A percentile compares a stretch with the other conserved stretches of the same genome.
phyloP scores from a whole-genome alignment of 2,888 invertebrate species.

The Micoletzkya japonica region DNA sequence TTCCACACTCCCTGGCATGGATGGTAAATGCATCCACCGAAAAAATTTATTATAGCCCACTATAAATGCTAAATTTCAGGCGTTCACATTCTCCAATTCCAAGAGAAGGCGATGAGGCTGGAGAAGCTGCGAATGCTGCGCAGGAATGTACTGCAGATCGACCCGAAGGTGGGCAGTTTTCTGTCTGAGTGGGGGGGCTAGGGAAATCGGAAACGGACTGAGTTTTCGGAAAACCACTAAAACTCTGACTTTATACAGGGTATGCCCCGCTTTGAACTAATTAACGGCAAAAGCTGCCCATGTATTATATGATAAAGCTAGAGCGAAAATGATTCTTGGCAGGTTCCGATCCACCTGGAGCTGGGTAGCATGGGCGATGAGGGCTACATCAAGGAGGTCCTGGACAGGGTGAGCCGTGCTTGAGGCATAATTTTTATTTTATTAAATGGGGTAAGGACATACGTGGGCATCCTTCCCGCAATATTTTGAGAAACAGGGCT shows the following conservation, averaged over 20 bases:
- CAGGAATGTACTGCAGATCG: conserved; percentile 62
- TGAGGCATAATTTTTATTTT: background rate
- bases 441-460: background rate
- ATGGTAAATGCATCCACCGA: background rate
- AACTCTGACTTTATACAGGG: too few species aligned
- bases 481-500: background rate
- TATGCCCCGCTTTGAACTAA: too few species aligned
- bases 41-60: background rate
- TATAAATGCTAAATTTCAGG: conserved; percentile 34
- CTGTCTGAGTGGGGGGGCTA: too few species aligned
- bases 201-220: too few species aligned
- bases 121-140: conserved; percentile 63
- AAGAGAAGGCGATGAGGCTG: conserved; percentile 56
- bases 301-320: too few species aligned
- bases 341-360: conserved; percentile 66
- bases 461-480: background rate
- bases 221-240: too few species aligned
- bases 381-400: conserved; percentile 62
- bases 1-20: background rate
- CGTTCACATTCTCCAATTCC: conserved; percentile 66
- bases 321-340: background rate
- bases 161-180: too few species aligned
- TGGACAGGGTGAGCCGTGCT: conserved; percentile 62
- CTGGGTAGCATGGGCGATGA: conserved; percentile 66
- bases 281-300: too few species aligned